phyloP scores from a whole-genome alignment of 2,797 vertebrate species.

The Hyperoplus lanceolatus region DNA sequence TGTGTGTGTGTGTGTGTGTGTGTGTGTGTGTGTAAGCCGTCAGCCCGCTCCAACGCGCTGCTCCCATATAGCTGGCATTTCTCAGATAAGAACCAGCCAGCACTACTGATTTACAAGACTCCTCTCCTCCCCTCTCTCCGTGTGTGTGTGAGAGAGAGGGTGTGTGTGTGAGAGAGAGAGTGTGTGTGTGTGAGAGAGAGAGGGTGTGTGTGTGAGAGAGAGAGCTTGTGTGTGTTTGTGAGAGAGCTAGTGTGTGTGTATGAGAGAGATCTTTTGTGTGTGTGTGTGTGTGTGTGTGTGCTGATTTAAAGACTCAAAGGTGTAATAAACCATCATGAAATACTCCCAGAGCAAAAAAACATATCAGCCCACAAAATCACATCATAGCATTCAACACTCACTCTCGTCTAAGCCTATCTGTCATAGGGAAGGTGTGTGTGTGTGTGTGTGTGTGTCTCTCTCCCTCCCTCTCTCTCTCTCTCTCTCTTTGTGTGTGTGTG shows the following conservation, averaged over 20 bases:
- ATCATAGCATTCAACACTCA: constrained; percentile 30
- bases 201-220: no score
- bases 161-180: no score
- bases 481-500: no score
- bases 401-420: constrained; percentile 41
- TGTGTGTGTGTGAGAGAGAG: no score
- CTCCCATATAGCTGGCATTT: constrained; percentile 61
- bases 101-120: constrained; percentile 68
- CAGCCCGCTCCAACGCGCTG: constrained; percentile 30
- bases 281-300: constrained; percentile 8
- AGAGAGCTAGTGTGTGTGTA: neutral
- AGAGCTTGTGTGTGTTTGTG: no score
- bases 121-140: constrained; percentile 27
- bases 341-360: constrained; percentile 9
- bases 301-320: constrained; percentile 60
- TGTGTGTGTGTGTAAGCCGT: neutral
- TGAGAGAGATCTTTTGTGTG: neutral
- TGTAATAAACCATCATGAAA: constrained; percentile 69
- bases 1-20: no score
- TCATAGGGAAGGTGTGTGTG: constrained; percentile 34
- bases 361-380: constrained; percentile 50
- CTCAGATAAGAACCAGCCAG: constrained; percentile 67
- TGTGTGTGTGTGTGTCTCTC: constrained; percentile 18
- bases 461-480: no score
- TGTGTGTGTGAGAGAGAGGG: constrained; percentile 1